A percentile compares a stretch with the other conserved stretches of the same genome.
phyloP scores from a whole-genome alignment of 37 sponge, comb jelly and placozoan genomes.

The Oopsacas minuta region DNA sequence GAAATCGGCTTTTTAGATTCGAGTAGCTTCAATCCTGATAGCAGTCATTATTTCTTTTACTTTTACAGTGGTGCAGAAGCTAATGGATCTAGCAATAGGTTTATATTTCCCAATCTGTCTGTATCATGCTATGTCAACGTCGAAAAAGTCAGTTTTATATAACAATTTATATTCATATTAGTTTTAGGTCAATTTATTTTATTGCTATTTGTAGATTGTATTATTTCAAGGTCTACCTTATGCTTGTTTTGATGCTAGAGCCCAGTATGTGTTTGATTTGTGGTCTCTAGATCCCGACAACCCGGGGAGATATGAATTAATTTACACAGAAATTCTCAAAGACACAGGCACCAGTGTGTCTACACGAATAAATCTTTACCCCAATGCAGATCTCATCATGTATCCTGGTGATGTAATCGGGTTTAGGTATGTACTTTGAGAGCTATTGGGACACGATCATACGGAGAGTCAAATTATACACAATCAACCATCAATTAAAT shows the following conservation, averaged over 20 bases:
- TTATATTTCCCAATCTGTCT: neutral
- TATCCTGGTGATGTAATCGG: neutral
- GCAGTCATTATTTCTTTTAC: neutral
- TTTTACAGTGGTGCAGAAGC: neutral
- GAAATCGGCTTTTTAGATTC: neutral
- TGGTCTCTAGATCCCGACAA: neutral
- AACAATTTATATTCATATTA: neutral
- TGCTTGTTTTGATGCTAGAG: neutral
- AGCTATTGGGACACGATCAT: no score
- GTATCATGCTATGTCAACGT: neutral
- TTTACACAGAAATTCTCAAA: neutral
- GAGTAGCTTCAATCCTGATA: neutral
- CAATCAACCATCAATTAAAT: no score
- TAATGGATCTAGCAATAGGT: neutral
- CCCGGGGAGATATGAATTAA: neutral
- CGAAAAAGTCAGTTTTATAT: neutral
- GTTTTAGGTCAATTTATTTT: neutral
- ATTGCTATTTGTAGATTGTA: neutral
- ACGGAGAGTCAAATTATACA: no score
- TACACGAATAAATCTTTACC: neutral
- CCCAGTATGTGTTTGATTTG: neutral
- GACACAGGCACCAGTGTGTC: neutral
- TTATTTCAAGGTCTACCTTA: constrained; percentile 10
- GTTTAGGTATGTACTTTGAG: neutral
- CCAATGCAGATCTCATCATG: neutral